A percentile compares a stretch with the other conserved stretches of the same genome.
These are phyloP conservation scores for Tokudaia muenninki DNA, from an alignment of 2,797 vertebrate species.

Conservation along the genomic window DNA sequence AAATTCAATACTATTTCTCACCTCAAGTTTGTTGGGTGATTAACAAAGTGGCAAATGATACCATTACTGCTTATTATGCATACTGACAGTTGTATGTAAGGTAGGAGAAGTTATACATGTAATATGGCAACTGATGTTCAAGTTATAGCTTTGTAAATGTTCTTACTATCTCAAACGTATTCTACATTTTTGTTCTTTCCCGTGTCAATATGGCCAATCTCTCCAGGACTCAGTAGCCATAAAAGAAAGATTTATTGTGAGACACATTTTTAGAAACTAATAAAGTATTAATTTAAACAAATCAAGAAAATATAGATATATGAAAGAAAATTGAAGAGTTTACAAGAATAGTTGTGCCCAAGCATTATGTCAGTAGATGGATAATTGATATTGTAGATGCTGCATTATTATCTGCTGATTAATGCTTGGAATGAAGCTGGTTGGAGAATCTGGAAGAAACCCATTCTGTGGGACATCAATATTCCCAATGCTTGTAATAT, in stretches of 20 bases:
- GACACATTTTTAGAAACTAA: constrained; percentile 17
- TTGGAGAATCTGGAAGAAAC: constrained; percentile 15
- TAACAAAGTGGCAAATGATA: not conserved
- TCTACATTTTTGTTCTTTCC: constrained; percentile 25
- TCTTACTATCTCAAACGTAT: not conserved
- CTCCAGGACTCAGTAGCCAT: not conserved
- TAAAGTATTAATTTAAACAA: constrained; percentile 46
- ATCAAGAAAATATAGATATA: not conserved
- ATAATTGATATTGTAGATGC: not conserved
- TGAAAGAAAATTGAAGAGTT: not conserved
- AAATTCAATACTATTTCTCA: not conserved
- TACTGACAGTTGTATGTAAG: constrained; percentile 3
- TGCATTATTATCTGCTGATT: constrained; percentile 4
- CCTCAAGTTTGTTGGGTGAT: not conserved
- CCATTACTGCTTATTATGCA: not conserved
- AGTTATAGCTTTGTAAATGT: not conserved
- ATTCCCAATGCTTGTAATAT: not conserved
- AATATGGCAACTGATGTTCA: not conserved
- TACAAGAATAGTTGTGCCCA: constrained; percentile 19
- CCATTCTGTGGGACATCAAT: not conserved
- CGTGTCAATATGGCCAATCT: not conserved
- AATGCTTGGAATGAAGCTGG: not conserved
- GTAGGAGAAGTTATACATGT: not conserved
- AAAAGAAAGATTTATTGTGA: not conserved
- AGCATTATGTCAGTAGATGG: not conserved